Evolutionary conservation across 2,888 invertebrate genomes (phyloP).

Genomic region (Hybos culiciformis): DNA sequence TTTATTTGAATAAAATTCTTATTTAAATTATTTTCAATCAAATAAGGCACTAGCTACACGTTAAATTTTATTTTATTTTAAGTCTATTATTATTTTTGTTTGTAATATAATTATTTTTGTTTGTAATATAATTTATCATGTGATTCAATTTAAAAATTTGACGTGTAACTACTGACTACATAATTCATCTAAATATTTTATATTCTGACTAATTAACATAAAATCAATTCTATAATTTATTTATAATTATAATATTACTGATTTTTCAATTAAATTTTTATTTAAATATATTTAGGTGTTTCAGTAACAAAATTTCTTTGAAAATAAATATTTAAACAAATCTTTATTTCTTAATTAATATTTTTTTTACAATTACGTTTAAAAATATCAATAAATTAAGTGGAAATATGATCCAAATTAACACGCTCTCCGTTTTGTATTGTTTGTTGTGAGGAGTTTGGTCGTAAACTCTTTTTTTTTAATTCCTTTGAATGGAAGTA

Average conservation of each 20-base stretch:
- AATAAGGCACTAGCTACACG: conserved; percentile 37
- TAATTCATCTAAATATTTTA: neutral
- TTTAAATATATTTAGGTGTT: too few species aligned
- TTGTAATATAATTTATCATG: neutral
- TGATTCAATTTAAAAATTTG: neutral
- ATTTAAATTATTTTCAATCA: neutral
- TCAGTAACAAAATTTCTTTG: too few species aligned
- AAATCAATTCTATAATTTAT: neutral
- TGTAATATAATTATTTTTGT: neutral
- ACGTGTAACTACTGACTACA: conserved; percentile 36
- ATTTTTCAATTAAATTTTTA: too few species aligned
- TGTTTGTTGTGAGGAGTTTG: too few species aligned
- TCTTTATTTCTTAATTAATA: too few species aligned
- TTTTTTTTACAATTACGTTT: too few species aligned
- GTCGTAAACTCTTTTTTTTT: too few species aligned
- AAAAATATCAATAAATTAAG: too few species aligned
- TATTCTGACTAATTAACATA: neutral
- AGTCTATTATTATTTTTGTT: neutral
- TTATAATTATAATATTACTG: neutral
- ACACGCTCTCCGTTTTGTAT: too few species aligned
- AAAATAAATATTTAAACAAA: too few species aligned
- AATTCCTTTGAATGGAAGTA: too few species aligned
- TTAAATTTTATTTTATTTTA: conserved; percentile 6
- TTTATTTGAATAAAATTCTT: neutral
- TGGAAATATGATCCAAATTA: too few species aligned